Base-by-base conservation (phyloP, 2,888 invertebrate genomes). In the Rhorus exstirpatorius region DNA sequence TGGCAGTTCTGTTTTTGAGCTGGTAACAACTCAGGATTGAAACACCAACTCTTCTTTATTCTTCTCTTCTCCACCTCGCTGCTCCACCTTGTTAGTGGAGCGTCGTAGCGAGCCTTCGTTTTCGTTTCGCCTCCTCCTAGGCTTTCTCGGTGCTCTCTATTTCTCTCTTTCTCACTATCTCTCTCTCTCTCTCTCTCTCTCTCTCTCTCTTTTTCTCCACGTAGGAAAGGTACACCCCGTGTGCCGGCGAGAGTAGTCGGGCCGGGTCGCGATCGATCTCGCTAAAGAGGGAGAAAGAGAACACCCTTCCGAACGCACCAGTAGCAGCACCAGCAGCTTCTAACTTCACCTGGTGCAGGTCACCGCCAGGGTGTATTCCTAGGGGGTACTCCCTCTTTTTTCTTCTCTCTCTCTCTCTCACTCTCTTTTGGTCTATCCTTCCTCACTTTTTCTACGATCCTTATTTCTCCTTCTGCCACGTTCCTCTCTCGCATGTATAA, bases 231-330 rank as follows among this genome's bases (percentile, higher is more conserved):
- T 79, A 74, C 70, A 55, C 65, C 65, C 63, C 61, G 79, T 77
- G 76, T 78, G 80, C 72, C 75, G 61, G 76, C 77, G 70, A 81
- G 85, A 76, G 49, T 79, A 65, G 79, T 83, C 75, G 81, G 72
- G 77, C 82, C 75, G 78, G 77, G 84, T 82, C 83, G 80, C 84
- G 85, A 82, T 81, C 81, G 79, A 82, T 82, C 84, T 84, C 82
- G 84, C 70, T 68, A 81, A 83, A 81, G 83, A 81, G 83, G 83
- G 80, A 83, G 83, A 79, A 65, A 75, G 67, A 77, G 80, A 83
- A 78, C 75, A 81, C 74, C 80, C 78, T 77, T 65, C 81, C 81
- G 78, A 71, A 78, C 81, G 81, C 83, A 77, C 76, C 68, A 60
- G 63, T 71, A 75, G 79, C 79, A 58, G 67, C 53, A 68, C 63